Conservation (phyloP, 1,140 invertebrate genomes). For the Rhopalosiphum maidis region DNA sequence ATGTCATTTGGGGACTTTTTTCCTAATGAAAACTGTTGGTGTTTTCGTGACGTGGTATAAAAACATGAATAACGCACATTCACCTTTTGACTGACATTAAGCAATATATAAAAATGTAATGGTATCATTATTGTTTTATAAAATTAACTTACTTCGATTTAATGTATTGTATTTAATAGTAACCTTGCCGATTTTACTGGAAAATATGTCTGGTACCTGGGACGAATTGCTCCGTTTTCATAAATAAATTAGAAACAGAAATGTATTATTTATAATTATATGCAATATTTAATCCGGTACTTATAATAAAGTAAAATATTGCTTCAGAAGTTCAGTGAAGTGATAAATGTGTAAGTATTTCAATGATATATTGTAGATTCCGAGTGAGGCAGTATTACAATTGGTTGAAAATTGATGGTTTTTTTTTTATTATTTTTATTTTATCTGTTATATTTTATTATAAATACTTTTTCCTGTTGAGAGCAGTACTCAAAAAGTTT, state of each 20-base stretch:
- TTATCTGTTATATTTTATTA: slow-evolving; percentile 7
- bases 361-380: not conserved
- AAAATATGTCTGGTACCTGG: not conserved
- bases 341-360: not conserved
- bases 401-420: not conserved
- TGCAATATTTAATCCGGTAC: not conserved
- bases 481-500: not conserved
- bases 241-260: not conserved
- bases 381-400: not conserved
- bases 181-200: not conserved
- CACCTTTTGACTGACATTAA: not conserved
- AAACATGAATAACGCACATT: not conserved
- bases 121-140: not conserved
- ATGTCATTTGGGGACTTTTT: slow-evolving; percentile 11
- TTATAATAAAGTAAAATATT: not conserved
- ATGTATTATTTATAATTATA: not conserved
- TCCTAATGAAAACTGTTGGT: not conserved
- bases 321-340: not conserved
- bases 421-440: not conserved
- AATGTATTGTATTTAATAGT: not conserved
- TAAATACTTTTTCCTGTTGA: not conserved
- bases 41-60: not conserved
- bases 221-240: not conserved
- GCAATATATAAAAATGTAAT: not conserved
- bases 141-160: not conserved